phyloP scores from a whole-genome alignment of 2,888 invertebrate genomes.

The Cryptus viduatorius region DNA sequence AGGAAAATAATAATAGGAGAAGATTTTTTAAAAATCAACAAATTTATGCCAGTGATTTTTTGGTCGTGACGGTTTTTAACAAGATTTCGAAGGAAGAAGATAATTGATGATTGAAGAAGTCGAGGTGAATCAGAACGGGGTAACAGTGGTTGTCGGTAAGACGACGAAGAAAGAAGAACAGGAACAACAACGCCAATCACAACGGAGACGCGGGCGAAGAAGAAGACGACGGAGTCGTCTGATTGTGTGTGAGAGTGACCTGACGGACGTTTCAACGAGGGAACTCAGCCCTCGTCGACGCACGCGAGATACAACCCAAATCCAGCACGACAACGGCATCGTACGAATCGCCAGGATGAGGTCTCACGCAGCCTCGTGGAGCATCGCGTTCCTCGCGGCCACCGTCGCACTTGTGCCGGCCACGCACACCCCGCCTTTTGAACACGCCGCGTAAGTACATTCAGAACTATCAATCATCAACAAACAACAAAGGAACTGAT shows the following conservation, averaged over 20 bases:
- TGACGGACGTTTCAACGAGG: conserved; percentile 65
- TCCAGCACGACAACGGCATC: conserved; percentile 64
- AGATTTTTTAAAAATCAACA: neutral
- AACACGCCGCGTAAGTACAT: conserved; percentile 88
- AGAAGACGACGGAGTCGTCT: conserved; percentile 64
- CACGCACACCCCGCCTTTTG: conserved; percentile 86
- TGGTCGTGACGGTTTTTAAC: conserved; percentile 7
- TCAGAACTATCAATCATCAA: neutral
- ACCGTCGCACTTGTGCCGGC: conserved; percentile 87
- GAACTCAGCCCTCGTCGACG: conserved; percentile 24
- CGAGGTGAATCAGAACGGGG: conserved; percentile 51
- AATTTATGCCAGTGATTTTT: conserved; percentile 20
- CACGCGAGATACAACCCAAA: conserved; percentile 29
- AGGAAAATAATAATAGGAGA: neutral
- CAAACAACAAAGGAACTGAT: conserved; percentile 24
- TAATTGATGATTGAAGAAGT: conserved; percentile 63
- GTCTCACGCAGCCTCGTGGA: conserved; percentile 85
- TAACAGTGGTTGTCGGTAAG: conserved; percentile 55
- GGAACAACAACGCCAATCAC: conserved; percentile 57
- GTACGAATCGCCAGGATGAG: conserved; percentile 77
- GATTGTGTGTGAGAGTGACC: conserved; percentile 75
- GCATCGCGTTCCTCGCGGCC: conserved; percentile 84
- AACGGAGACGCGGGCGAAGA: conserved; percentile 64
- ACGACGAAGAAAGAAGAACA: conserved; percentile 49
- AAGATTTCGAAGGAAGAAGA: conserved; percentile 13